Conservation (phyloP, 2,797 vertebrate species). For the Spinus pinus region DNA sequence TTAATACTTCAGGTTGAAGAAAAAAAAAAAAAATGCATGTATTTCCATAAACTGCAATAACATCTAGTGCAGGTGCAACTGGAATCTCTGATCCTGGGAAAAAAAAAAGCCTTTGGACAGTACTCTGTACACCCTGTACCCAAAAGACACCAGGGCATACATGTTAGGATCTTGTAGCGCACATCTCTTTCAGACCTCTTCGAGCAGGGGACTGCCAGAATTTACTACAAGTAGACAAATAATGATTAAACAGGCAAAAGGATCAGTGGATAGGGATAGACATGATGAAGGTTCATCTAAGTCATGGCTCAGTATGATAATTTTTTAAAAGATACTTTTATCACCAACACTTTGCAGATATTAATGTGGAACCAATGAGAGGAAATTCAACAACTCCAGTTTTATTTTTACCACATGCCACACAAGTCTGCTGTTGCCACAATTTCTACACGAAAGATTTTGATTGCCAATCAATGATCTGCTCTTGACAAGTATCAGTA, state of each 20-base stretch:
- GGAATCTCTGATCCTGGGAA: background rate
- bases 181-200: background rate
- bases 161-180: background rate
- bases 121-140: background rate
- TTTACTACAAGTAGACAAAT: background rate
- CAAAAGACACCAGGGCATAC: background rate
- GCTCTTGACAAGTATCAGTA: background rate
- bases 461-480: background rate
- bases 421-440: accelerated
- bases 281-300: background rate
- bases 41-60: background rate
- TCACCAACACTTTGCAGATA: too few relatives aligned
- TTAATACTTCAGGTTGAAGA: background rate
- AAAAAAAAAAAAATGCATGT: accelerated
- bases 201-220: background rate
- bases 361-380: background rate
- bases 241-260: background rate
- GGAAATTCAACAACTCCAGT: background rate
- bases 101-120: background rate
- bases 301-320: accelerated
- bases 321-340: accelerated
- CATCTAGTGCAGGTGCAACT: background rate
- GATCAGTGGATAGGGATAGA: background rate
- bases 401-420: background rate
- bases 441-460: background rate